Percentiles rank a stretch among this genome's conserved stretches.
These are phyloP conservation scores for Asteroscopus sphinx DNA, from an alignment of 2,888 invertebrate species.

Conservation along the genomic window DNA sequence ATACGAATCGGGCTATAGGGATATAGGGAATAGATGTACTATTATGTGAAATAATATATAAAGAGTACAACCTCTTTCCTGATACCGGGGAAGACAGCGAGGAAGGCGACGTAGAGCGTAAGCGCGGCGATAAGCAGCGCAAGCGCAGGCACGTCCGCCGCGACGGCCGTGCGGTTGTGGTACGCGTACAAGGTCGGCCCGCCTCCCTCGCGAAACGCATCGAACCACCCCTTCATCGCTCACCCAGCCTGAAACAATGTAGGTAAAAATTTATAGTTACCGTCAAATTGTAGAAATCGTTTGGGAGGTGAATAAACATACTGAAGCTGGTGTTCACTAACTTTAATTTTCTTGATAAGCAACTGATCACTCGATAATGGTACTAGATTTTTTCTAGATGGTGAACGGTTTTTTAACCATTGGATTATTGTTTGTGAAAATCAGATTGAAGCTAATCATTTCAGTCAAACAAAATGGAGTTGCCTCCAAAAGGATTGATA, in stretches of 20 bases:
- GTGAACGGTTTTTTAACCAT: too few relatives aligned
- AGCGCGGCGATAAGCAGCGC: constrained; percentile 96
- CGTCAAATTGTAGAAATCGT: not conserved
- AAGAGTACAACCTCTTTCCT: constrained; percentile 94
- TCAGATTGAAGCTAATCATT: too few relatives aligned
- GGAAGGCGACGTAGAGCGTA: constrained; percentile 97
- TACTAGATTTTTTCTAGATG: too few relatives aligned
- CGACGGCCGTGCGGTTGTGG: constrained; percentile 98
- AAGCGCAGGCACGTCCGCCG: constrained; percentile 97
- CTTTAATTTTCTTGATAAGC: too few relatives aligned
- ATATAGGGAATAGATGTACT: too few relatives aligned
- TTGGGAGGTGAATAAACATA: too few relatives aligned
- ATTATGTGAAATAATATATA: constrained; percentile 5
- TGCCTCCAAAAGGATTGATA: too few relatives aligned
- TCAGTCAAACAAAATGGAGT: too few relatives aligned
- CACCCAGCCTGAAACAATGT: constrained; percentile 81
- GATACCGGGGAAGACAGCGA: constrained; percentile 98
- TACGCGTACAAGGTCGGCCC: constrained; percentile 98
- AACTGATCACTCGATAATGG: too few relatives aligned
- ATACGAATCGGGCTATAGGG: too few relatives aligned
- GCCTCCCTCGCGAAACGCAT: constrained; percentile 98
- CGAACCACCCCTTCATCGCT: constrained; percentile 98
- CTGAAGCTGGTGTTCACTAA: too few relatives aligned
- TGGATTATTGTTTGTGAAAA: too few relatives aligned
- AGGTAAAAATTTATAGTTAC: not conserved